A percentile compares a stretch with the other conserved stretches of the same genome.
Conservation (phyloP, 1,140 invertebrate species). For the Bombus picipes region DNA sequence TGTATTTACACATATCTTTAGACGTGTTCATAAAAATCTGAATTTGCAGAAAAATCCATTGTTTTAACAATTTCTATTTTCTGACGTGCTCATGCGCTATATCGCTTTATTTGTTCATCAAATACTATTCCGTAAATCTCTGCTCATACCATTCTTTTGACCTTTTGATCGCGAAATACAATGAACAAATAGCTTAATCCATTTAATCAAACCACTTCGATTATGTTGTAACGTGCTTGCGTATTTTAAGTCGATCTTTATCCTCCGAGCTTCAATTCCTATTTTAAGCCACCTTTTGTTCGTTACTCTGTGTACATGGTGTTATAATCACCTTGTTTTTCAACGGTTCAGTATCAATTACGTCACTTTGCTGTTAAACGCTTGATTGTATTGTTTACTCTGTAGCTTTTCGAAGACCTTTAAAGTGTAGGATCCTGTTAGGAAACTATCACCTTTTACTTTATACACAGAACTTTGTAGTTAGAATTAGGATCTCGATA, state of each 20-base stretch:
- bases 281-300: not conserved
- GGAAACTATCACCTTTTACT: no score
- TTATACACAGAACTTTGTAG: not conserved
- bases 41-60: no score
- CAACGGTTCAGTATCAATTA: not conserved
- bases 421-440: no score
- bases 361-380: no score
- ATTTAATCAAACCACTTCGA: constrained; percentile 28
- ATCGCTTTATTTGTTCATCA: not conserved
- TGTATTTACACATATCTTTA: not conserved
- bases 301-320: no score
- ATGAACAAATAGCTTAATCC: not conserved
- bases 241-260: not conserved
- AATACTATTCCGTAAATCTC: not conserved
- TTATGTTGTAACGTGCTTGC: not conserved
- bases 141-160: no score
- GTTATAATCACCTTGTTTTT: not conserved
- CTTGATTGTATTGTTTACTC: not conserved
- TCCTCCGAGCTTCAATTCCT: not conserved
- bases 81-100: not conserved
- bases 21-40: no score
- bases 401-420: not conserved
- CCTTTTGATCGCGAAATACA: constrained; percentile 6
- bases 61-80: not conserved
- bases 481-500: not conserved